phyloP scores from a whole-genome alignment of 2,113 vertebrate genomes.

The Eclectus roratus region DNA sequence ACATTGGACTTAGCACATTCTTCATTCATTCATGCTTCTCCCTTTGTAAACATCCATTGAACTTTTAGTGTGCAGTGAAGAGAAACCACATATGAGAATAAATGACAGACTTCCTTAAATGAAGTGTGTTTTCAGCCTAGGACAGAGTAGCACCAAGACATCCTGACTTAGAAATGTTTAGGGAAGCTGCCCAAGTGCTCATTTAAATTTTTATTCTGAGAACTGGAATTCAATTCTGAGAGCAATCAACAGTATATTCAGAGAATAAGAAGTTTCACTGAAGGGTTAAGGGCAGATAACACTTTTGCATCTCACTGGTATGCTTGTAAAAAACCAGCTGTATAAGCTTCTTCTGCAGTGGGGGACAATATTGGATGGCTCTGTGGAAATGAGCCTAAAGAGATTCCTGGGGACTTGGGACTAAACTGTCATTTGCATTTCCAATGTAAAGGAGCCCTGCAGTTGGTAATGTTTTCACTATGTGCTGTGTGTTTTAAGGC shows the following conservation, averaged over 20 bases:
- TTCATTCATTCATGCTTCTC: neutral
- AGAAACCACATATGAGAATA: neutral
- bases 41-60: neutral
- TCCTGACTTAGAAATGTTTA: neutral
- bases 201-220: neutral
- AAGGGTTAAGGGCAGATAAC: neutral
- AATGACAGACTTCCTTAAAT: neutral
- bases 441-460: neutral
- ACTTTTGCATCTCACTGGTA: neutral
- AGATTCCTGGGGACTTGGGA: neutral
- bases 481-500: neutral
- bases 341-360: neutral
- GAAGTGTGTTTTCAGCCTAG: neutral
- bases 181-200: neutral
- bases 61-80: neutral
- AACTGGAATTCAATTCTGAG: neutral
- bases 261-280: neutral
- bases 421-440: neutral
- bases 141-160: neutral
- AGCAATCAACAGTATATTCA: neutral
- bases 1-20: neutral
- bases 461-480: neutral
- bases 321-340: neutral
- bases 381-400: neutral
- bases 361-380: neutral